Percentiles rank a stretch among this genome's conserved stretches.
Conservation (phyloP, 2,797 vertebrate genomes). For the Epinephelus malabaricus region DNA sequence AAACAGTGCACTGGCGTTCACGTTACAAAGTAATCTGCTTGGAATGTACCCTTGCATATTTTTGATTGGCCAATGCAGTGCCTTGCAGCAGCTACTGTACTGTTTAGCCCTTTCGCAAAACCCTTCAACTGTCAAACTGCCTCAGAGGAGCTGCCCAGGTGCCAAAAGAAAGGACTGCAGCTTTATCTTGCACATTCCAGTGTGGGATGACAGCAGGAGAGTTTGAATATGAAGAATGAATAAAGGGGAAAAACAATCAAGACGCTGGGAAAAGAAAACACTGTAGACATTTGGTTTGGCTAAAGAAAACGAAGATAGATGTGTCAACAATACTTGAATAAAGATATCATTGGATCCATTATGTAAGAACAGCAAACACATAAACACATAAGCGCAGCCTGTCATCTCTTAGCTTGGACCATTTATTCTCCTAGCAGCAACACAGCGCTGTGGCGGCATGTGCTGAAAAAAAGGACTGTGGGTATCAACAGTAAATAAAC, state of each 20-base stretch:
- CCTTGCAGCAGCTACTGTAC: background rate
- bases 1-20: background rate
- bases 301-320: background rate
- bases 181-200: slow-evolving; percentile 8
- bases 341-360: background rate
- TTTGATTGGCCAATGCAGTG: background rate
- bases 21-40: background rate
- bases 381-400: slow-evolving; percentile 11
- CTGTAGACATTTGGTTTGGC: slow-evolving; percentile 1
- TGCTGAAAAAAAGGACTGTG: slow-evolving; percentile 24
- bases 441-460: background rate
- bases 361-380: slow-evolving; percentile 2
- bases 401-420: background rate
- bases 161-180: background rate
- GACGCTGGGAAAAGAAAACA: background rate
- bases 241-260: background rate
- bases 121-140: background rate
- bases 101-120: background rate
- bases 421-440: slow-evolving; percentile 17
- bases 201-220: background rate
- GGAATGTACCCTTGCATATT: background rate
- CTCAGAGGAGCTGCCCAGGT: slow-evolving; percentile 1
- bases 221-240: background rate
- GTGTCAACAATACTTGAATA: background rate
- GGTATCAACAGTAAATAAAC: slow-evolving; percentile 34